Base-by-base conservation (phyloP, 2,888 invertebrate species). In the Mactromeris polynyma region DNA sequence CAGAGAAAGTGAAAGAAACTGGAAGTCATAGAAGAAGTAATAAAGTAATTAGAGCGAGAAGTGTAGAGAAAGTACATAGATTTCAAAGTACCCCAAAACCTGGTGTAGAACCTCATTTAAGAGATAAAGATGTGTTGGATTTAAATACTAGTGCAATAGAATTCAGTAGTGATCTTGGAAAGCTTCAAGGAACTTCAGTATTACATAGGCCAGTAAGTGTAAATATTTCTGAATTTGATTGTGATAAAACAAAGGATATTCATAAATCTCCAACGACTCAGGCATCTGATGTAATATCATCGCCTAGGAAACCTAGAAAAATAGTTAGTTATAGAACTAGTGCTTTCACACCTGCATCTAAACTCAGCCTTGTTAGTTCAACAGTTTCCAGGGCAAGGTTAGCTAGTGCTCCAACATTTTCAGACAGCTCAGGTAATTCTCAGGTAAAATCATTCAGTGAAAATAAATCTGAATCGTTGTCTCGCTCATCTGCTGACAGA, bases 301-400 rank as follows among this genome's bases (percentile, higher is more conserved):
- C 87, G 0, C 85, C 89, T 31, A 87, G 87, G 38, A 90, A 89
- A 83, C 89, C 91, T 40, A 83, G 89, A 51, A 87, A 88, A 85
- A 88, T 92, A 46, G 83, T 79, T 14, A 90, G 92, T 87, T 90
- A 90, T 54, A 83, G 90, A 77, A 88, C 90, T 40, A 88, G 89
- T 83, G 85, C 90, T 51, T 92, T 92, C 85, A 85, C 87, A 40
- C 77, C 86, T 31, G 58, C 92, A 40, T 73, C 58, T 79, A 86
- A 85, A 78, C 46, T 89, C 31, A 88, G 82, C 58, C 86, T 88
- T 73, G 86, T 90, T 21, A 92, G 92, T 86, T 86, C 89, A 81
- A 83, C 88, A 40, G 86, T 92, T 31, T 86, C 89, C 31, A 77
- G 88, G n/a, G 31, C 69, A 11, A 87, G 79, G 80, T 73, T 85